Percentiles rank a stretch among this genome's conserved stretches.
Evolutionary conservation across 1,140 invertebrate genomes (phyloP).

Genomic region (Galleria mellonella): DNA sequence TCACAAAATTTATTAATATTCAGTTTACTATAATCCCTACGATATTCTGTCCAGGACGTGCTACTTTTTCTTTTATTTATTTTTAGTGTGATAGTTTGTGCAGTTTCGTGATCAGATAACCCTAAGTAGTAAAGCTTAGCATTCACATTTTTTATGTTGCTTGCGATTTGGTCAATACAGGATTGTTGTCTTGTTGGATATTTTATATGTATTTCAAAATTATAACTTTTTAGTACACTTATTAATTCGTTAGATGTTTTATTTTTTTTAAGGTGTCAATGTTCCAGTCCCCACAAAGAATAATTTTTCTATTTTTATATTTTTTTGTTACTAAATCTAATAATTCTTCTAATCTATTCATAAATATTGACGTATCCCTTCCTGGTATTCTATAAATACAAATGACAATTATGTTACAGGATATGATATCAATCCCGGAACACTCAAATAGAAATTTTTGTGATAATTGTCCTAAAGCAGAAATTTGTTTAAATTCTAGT

Average conservation of each 20-base stretch:
- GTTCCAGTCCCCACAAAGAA: slow-evolving; percentile 9
- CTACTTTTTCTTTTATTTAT: background rate
- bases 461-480: background rate
- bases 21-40: slow-evolving; percentile 6
- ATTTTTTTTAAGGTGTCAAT: slow-evolving; percentile 3
- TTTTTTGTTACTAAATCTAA: background rate
- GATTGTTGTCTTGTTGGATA: slow-evolving; percentile 9
- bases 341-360: background rate
- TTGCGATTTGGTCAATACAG: slow-evolving; percentile 18
- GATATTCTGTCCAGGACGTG: slow-evolving; percentile 13
- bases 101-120: slow-evolving; percentile 18
- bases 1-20: slow-evolving; percentile 13
- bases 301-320: slow-evolving; percentile 5
- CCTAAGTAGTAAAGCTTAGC: slow-evolving; percentile 4
- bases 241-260: background rate
- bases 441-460: slow-evolving; percentile 7
- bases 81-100: slow-evolving; percentile 6
- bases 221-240: slow-evolving; percentile 6
- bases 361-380: background rate
- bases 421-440: background rate
- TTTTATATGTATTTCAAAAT: slow-evolving; percentile 11
- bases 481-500: slow-evolving; percentile 2
- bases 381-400: background rate
- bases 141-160: slow-evolving; percentile 10
- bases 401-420: background rate